Conservation (phyloP, 53 echinoderm and acorn worm species). For the Astropecten irregularis region DNA sequence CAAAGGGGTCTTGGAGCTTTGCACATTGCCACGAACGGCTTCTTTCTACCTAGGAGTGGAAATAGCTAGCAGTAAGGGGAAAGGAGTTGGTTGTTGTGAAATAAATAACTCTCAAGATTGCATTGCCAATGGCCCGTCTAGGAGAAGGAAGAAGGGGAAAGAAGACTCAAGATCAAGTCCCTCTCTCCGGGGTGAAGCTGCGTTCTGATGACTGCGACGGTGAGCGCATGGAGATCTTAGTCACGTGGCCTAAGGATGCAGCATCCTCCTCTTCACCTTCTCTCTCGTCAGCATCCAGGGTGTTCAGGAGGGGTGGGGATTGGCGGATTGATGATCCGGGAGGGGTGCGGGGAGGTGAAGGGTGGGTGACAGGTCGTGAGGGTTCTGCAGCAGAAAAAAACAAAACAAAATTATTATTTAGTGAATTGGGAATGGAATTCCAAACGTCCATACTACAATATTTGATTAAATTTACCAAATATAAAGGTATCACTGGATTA, state of each 20-base stretch:
- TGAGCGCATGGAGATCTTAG: constrained; percentile 80
- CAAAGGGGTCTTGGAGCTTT: too few species aligned
- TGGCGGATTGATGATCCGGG: constrained; percentile 91
- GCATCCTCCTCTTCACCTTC: constrained; percentile 32
- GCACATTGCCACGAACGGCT: too few species aligned
- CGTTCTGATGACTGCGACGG: constrained; percentile 37
- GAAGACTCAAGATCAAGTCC: constrained; percentile 14
- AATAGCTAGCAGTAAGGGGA: too few species aligned
- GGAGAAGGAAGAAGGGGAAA: too few species aligned
- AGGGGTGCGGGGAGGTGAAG: constrained; percentile 91
- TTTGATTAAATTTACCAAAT: too few species aligned
- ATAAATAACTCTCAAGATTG: too few species aligned
- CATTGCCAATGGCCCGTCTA: too few species aligned
- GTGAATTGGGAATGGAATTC: background rate
- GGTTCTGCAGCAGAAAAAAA: constrained; percentile 33
- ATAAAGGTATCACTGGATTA: too few species aligned
- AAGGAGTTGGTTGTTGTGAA: too few species aligned
- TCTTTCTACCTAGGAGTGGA: too few species aligned
- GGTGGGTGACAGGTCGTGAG: constrained; percentile 59
- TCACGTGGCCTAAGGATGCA: constrained; percentile 77
- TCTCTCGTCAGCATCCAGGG: constrained; percentile 41
- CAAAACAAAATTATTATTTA: background rate
- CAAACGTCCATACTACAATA: too few species aligned
- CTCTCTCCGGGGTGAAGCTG: constrained; percentile 35
- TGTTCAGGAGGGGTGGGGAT: constrained; percentile 67